Percentiles rank a stretch among this genome's conserved stretches.
phyloP scores from a whole-genome alignment of 2,113 vertebrate genomes.

The Phocoena phocoena region DNA sequence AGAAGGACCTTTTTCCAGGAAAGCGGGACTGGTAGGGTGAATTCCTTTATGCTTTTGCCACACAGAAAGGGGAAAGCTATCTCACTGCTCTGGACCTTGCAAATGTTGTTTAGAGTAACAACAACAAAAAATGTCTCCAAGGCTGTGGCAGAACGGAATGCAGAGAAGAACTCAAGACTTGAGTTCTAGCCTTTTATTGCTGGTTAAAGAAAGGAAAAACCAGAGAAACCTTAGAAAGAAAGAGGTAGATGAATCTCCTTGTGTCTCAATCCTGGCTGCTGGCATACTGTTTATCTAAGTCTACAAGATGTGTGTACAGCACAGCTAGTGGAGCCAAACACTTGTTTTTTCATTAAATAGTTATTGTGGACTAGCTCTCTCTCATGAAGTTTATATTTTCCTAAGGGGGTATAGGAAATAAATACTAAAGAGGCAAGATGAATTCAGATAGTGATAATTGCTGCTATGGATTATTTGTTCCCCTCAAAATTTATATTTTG shows the following conservation, averaged over 20 bases:
- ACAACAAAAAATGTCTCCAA: not conserved
- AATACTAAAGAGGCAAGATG: not conserved
- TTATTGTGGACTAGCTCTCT: not conserved
- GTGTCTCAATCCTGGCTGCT: not conserved
- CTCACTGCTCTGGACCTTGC: not conserved
- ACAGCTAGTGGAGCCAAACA: not conserved
- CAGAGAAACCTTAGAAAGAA: not conserved
- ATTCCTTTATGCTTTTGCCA: not conserved
- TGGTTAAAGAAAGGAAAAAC: not conserved
- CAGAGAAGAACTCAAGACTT: not conserved
- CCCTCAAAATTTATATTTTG: not conserved
- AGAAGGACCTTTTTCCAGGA: not conserved
- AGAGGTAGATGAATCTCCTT: not conserved
- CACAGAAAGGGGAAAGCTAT: not conserved
- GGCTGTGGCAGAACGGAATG: not conserved
- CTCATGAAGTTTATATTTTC: not conserved
- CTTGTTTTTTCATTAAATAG: conserved; percentile 18
- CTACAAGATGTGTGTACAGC: not conserved
- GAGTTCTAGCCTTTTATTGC: not conserved
- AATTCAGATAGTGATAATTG: not conserved
- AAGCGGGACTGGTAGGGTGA: not conserved
- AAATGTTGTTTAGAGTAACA: not conserved
- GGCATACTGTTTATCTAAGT: not conserved
- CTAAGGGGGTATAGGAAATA: not conserved
- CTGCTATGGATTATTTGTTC: not conserved